A percentile compares a stretch with the other conserved stretches of the same genome.
Conservation (phyloP, 1,140 invertebrate species). For the Eurosta solidaginis region DNA sequence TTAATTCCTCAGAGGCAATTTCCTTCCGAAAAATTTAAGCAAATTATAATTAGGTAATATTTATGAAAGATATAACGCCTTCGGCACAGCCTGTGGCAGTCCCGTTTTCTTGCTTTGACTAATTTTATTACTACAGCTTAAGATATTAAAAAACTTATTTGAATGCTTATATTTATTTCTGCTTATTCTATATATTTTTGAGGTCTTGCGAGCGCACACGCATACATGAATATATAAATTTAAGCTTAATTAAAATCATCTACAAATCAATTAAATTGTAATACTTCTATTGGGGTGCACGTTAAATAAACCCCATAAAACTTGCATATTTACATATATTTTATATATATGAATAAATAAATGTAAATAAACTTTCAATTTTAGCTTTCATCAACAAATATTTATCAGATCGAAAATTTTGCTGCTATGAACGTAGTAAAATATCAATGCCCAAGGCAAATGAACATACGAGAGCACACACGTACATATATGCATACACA, state of each 20-base stretch:
- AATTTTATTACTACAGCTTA: too few species aligned
- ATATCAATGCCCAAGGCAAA: neutral
- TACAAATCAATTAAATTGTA: neutral
- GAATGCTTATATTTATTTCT: too few species aligned
- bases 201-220: neutral
- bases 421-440: neutral
- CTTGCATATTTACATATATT: neutral
- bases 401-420: neutral
- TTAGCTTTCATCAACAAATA: constrained; percentile 16
- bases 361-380: constrained; percentile 17
- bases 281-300: neutral
- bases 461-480: neutral
- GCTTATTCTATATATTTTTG: too few species aligned
- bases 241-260: neutral
- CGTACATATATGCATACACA: neutral
- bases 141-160: too few species aligned
- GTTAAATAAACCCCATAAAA: neutral
- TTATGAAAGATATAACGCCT: too few species aligned
- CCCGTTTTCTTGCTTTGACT: too few species aligned
- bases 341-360: too few species aligned
- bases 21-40: too few species aligned
- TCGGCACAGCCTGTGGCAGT: too few species aligned
- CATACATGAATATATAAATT: too few species aligned
- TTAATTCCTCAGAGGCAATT: too few species aligned
- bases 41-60: too few species aligned